Percentiles rank a stretch among this genome's conserved stretches.
phyloP scores from a whole-genome alignment of 2,888 invertebrate genomes.

The Drosophila kambysellisi region DNA sequence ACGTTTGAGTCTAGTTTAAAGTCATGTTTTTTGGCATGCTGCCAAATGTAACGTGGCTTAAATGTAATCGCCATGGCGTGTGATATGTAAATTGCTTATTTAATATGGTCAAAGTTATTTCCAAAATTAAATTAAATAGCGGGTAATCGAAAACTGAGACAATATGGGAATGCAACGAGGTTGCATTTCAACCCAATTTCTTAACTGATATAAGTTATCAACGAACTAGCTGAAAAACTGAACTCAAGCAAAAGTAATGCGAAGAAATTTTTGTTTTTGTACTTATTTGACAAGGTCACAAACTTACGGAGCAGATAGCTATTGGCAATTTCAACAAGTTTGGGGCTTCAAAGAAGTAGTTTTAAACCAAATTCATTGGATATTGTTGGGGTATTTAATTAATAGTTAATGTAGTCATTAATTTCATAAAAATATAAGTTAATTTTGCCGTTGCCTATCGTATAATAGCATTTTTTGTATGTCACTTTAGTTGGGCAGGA shows the following conservation, averaged over 20 bases:
- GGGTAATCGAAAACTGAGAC: neutral
- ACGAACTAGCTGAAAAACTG: too few relatives aligned
- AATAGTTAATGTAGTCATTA: slow-evolving; percentile 12
- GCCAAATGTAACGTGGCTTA: slow-evolving; percentile 43
- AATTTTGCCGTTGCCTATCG: slow-evolving; percentile 16
- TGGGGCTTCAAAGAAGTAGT: neutral
- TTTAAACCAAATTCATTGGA: neutral
- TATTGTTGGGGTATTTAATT: neutral
- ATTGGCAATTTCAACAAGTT: neutral
- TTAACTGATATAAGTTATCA: slow-evolving; percentile 73
- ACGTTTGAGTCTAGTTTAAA: slow-evolving; percentile 41
- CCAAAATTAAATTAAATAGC: slow-evolving; percentile 57
- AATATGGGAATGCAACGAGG: slow-evolving; percentile 19
- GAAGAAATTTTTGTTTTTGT: neutral
- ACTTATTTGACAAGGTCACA: neutral
- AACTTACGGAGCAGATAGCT: neutral
- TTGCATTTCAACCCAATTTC: slow-evolving; percentile 78
- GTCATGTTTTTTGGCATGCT: slow-evolving; percentile 16
- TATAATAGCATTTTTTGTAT: slow-evolving; percentile 17
- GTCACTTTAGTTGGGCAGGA: slow-evolving; percentile 52
- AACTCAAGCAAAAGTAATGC: too few relatives aligned
- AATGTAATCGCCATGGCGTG: slow-evolving; percentile 56
- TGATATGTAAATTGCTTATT: slow-evolving; percentile 65
- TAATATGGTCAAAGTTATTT: slow-evolving; percentile 73
- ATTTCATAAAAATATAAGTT: slow-evolving; percentile 2